Evolutionary conservation across 2,888 invertebrate genomes (phyloP).

Genomic region (Drosophila ezoana): DNA sequence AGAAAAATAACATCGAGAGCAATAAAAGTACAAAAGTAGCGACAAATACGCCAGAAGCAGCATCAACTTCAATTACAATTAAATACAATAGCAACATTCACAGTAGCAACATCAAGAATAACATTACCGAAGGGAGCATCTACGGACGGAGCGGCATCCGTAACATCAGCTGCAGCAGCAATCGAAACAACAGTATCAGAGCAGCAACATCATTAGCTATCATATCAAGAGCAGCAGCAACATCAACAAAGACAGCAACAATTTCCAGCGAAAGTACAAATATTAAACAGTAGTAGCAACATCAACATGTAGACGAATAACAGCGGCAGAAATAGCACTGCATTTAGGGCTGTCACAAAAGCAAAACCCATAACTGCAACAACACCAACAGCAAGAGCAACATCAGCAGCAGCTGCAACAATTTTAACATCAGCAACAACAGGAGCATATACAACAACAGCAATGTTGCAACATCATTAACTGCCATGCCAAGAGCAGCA

Average conservation of each 20-base stretch:
- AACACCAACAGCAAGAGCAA: background rate
- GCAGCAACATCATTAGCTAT: background rate
- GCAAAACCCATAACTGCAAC: background rate
- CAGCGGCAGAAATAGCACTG: background rate
- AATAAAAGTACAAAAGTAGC: background rate
- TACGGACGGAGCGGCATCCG: background rate
- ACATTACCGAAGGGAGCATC: background rate
- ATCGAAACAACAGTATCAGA: background rate
- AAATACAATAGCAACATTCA: background rate
- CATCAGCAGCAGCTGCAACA: background rate
- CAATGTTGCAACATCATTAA: slow-evolving; percentile 8
- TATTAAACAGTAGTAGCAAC: background rate
- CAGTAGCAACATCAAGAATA: background rate
- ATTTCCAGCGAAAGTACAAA: background rate
- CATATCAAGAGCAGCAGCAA: background rate
- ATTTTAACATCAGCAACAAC: background rate
- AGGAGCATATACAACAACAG: background rate
- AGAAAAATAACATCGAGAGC: background rate
- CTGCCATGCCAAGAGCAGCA: too few relatives aligned
- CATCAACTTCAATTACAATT: background rate
- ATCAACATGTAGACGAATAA: background rate
- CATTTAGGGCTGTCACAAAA: background rate
- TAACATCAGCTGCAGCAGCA: background rate
- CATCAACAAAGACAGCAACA: background rate
- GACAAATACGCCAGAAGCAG: background rate